Evolutionary conservation across 2,797 vertebrate species (phyloP), one percentile per base, ranked within the genome.

Genomic region (Siniperca scherzeri): DNA sequence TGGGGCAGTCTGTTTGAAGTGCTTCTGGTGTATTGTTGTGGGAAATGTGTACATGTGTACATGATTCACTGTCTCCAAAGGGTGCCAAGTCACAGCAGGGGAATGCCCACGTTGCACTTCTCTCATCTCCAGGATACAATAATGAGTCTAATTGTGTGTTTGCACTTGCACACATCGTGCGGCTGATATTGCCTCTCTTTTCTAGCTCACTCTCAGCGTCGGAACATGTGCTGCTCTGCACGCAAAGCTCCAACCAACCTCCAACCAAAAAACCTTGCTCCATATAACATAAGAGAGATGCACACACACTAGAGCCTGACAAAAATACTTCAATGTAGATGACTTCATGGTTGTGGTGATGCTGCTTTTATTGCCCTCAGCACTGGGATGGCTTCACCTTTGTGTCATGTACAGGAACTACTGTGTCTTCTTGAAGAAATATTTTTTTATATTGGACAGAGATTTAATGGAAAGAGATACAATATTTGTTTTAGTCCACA

Each of bases 91-190:
- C 88, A 87, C 84, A 87, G 89, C 93, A 88, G 92, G 91, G 90
- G 70, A 81, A 76, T 81, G 71, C 90, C 74, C 90, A 93, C 91
- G 89, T 89, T 93, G 87, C 94, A 87, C 89, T 93, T 88, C 95
- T 96, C 67, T 92, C 93, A 93, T 95, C 94, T 95, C 89, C 90
- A 93, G 92, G 90, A 92, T 93, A 92, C 88, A 93, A 80, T 88
- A 93, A 96, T 94, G 94, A 95, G 92, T 90, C 92, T 96, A 94
- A 96, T 95, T 95, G 94, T 95, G 89, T 96, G 86, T 94, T 80
- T 89, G 94, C 91, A 89, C 82, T 92, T 88, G 90, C 92, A 91
- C 91, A 80, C 91, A 86, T 95, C 91, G 89, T 95, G 90, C 46
- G 86, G 88, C 81, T 94, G 87, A 79, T 91, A 85, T 87, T 89